phyloP scores from a whole-genome alignment of 1,140 invertebrate species.

The Drosophila miranda region DNA sequence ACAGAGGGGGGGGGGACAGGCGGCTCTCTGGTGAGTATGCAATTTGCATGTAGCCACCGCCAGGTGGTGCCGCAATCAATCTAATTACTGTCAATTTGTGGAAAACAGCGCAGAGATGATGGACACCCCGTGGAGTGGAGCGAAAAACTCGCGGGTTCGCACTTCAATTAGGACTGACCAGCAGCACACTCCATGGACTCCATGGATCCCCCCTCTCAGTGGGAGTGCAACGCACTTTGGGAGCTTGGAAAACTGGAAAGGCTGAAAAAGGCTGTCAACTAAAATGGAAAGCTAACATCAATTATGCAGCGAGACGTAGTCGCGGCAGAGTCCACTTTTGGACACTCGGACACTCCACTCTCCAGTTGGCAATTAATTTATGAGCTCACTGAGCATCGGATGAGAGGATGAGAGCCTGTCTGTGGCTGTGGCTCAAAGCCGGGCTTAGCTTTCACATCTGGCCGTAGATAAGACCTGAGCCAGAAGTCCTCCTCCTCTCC shows the following conservation, averaged over 20 bases:
- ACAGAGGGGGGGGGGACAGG: no score
- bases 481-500: slow-evolving; percentile 17
- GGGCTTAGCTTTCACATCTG: slow-evolving; percentile 67
- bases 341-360: slow-evolving; percentile 21
- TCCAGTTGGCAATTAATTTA: slow-evolving; percentile 69
- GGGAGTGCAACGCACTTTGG: slow-evolving; percentile 57
- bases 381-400: slow-evolving; percentile 54
- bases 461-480: slow-evolving; percentile 20
- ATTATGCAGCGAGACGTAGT: slow-evolving; percentile 52
- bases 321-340: slow-evolving; percentile 29
- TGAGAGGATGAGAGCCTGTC: neutral
- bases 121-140: neutral
- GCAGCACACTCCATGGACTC: neutral
- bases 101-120: no score
- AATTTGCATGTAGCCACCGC: slow-evolving; percentile 52
- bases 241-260: slow-evolving; percentile 29
- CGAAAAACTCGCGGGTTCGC: slow-evolving; percentile 19
- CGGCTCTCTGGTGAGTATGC: slow-evolving; percentile 1
- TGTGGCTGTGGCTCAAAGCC: neutral
- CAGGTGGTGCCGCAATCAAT: slow-evolving; percentile 63
- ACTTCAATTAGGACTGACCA: slow-evolving; percentile 49
- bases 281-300: slow-evolving; percentile 80
- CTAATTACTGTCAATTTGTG: slow-evolving; percentile 74
- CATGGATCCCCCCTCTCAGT: slow-evolving; percentile 21
- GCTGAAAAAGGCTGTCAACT: slow-evolving; percentile 59